Base-by-base conservation (phyloP, 92 coral and sea anemone species). In the Phenganax subtilis region DNA sequence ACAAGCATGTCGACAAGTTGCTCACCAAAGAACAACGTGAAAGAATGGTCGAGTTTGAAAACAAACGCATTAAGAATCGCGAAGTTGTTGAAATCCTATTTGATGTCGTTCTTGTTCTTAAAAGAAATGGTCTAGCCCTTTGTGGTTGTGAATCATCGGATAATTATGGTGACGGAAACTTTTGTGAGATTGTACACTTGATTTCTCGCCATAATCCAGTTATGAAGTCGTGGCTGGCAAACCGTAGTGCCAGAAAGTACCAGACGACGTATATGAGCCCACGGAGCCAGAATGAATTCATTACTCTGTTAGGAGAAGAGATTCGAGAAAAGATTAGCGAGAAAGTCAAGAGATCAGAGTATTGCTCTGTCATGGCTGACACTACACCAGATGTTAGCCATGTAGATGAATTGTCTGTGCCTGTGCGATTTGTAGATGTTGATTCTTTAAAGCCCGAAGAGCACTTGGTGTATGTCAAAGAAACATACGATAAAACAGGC, bases 321-420 rank as follows among this genome's bases (percentile, higher is more conserved):
- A 76, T 76, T 2, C 7, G 81, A 57, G 66, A 8, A 2, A 76
- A 1, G 0, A 76, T 76, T 0, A 76, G 59, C 10, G 52, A 55
- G n/a, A 76, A 76, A 76, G 81, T 76, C 3, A 76, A 57, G 51
- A 6, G 27, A 27, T 76, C 81, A 3, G 68, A n/a, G 31, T 76
- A 3, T 76, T 76, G 81, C 81, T 76, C 51, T 12, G 81, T 76
- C 29, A 71, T 71, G 76, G 76, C 76, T 71, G 76, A 71, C 57
- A 71, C 76, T 3, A 76, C 8, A 2, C 81, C 52, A 0, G 81
- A 57, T 57, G 81, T 76, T 20, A 76, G 81, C 68, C 81, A 75
- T 75, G 59, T 62, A 62, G 81, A 76, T 76, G 52, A 76, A 57
- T 58, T 76, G 51, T 76, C 81, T 5, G 68, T 76, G 6, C 51